Evolutionary conservation across 2,888 invertebrate genomes (phyloP).

Genomic region (Sinohyriopsis cumingii): DNA sequence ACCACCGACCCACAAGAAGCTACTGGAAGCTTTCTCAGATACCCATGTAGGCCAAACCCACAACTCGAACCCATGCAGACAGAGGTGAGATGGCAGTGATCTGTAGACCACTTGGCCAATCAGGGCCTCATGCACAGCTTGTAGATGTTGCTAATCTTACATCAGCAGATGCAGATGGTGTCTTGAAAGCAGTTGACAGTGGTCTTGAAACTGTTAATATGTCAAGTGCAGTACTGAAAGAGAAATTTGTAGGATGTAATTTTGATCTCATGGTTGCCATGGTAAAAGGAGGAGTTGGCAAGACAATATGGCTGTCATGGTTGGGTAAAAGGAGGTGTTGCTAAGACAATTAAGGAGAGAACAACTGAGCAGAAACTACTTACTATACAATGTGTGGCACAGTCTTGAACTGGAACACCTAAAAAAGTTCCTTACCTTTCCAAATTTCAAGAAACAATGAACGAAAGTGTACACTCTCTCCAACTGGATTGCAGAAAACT

Average conservation of each 20-base stretch:
- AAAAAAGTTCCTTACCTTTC: constrained; percentile 3
- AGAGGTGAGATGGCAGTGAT: too few species aligned
- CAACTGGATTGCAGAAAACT: constrained; percentile 7
- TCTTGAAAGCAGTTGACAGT: not conserved
- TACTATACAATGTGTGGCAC: too few species aligned
- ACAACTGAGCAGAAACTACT: not conserved
- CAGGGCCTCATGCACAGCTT: too few species aligned
- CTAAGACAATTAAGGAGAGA: not conserved
- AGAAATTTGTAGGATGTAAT: constrained; percentile 4
- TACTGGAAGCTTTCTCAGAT: too few species aligned
- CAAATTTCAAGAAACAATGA: constrained; percentile 4
- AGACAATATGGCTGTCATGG: constrained; percentile 8
- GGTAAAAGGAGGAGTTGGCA: too few species aligned
- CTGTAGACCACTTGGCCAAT: too few species aligned
- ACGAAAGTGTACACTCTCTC: not conserved
- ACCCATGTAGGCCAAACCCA: too few species aligned
- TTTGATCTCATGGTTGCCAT: too few species aligned
- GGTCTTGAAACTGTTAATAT: not conserved
- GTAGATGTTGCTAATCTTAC: not conserved
- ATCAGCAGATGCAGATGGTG: constrained; percentile 1
- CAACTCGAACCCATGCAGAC: too few species aligned
- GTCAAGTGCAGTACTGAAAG: not conserved
- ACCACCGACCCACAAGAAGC: too few species aligned
- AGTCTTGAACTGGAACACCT: not conserved
- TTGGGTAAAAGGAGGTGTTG: constrained; percentile 7